A percentile compares a stretch with the other conserved stretches of the same genome.
Conservation (phyloP, 2,888 invertebrate genomes). For the Caenorhabditis afra region DNA sequence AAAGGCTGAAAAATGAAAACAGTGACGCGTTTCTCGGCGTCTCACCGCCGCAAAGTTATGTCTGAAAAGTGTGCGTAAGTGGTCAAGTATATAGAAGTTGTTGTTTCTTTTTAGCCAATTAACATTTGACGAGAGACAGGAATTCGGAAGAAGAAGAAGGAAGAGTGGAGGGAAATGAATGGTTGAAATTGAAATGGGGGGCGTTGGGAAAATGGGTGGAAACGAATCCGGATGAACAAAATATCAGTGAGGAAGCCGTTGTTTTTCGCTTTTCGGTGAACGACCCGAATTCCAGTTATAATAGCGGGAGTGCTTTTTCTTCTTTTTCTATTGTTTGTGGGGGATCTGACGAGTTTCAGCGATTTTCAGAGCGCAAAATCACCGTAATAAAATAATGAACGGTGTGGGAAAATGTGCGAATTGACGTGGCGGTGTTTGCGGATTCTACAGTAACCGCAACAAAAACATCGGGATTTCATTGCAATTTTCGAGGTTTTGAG, state of each 20-base stretch:
- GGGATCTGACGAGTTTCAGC: neutral
- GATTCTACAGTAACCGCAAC: too few relatives aligned
- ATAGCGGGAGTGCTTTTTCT: too few relatives aligned
- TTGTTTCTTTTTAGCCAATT: conserved; percentile 42
- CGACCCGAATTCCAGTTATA: too few relatives aligned
- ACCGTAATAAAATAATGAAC: too few relatives aligned
- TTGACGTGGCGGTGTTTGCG: neutral
- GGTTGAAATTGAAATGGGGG: neutral
- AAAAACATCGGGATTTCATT: too few relatives aligned
- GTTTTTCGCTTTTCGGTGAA: too few relatives aligned
- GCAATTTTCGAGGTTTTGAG: neutral
- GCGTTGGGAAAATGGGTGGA: neutral
- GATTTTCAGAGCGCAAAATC: neutral
- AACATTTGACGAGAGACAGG: conserved; percentile 20
- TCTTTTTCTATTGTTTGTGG: neutral
- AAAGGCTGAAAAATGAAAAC: neutral
- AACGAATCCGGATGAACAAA: neutral
- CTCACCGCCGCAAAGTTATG: neutral
- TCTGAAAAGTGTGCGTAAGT: conserved; percentile 16
- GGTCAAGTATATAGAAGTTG: conserved; percentile 34
- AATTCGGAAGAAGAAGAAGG: conserved; percentile 1
- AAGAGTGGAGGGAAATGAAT: neutral
- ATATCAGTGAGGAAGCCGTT: neutral
- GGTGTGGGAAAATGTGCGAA: too few relatives aligned
- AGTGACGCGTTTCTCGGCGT: neutral